These are phyloP conservation scores for Drosophila lutescens DNA, from an alignment of 2,888 invertebrate species.

Conservation along the genomic window DNA sequence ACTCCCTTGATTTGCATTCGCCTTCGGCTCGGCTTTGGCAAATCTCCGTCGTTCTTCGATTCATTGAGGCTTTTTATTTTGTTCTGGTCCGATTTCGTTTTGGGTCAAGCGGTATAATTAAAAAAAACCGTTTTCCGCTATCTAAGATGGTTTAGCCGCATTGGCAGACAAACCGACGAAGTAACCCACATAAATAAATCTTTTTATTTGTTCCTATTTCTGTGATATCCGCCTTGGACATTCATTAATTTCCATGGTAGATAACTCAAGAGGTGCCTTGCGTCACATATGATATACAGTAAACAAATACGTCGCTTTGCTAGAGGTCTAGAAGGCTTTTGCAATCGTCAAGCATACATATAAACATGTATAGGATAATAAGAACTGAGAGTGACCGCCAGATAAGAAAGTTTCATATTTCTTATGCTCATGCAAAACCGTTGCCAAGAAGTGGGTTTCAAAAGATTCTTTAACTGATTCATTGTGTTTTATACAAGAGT, in stretches of 20 bases:
- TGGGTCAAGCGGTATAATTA: slow-evolving; percentile 29
- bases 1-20: slow-evolving; percentile 68
- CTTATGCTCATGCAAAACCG: background rate
- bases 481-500: no score
- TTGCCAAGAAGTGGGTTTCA: background rate
- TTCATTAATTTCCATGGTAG: slow-evolving; percentile 59
- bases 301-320: slow-evolving; percentile 37
- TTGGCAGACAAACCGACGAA: slow-evolving; percentile 24
- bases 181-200: slow-evolving; percentile 15
- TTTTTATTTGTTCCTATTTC: slow-evolving; percentile 7
- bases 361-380: background rate
- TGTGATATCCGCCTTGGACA: slow-evolving; percentile 57
- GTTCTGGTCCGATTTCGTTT: slow-evolving; percentile 7
- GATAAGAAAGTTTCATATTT: slow-evolving; percentile 6
- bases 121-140: slow-evolving; percentile 19
- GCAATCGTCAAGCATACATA: slow-evolving; percentile 5
- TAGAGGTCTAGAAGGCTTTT: slow-evolving; percentile 34
- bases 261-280: slow-evolving; percentile 51
- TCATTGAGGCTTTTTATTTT: slow-evolving; percentile 19
- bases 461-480: background rate
- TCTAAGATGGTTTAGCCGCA: slow-evolving; percentile 23
- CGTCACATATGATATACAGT: slow-evolving; percentile 42
- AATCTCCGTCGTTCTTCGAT: slow-evolving; percentile 16
- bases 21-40: slow-evolving; percentile 22
- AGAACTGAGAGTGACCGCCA: slow-evolving; percentile 1